Percentiles rank a stretch among this genome's conserved stretches.
Conservation (phyloP, 1,140 invertebrate species). For the Drosophila arawakana region DNA sequence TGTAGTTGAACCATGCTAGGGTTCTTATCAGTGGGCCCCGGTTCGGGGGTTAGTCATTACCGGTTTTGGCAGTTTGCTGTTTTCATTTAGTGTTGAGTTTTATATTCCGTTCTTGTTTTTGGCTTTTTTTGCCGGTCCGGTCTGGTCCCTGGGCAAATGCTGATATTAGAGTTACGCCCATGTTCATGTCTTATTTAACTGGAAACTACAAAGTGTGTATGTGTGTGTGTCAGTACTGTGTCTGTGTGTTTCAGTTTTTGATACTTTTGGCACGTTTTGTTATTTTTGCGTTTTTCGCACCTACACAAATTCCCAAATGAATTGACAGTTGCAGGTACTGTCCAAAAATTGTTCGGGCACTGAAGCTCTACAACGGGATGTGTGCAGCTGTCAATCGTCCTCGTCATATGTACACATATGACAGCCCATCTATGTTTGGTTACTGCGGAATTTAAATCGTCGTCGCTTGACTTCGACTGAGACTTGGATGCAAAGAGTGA, state of each 20-base stretch:
- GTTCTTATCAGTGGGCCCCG: slow-evolving; percentile 54
- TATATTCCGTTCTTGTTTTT: too few species aligned
- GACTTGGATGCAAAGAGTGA: not conserved
- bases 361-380: slow-evolving; percentile 26
- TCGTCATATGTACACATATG: slow-evolving; percentile 69
- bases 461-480: slow-evolving; percentile 29
- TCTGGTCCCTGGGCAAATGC: slow-evolving; percentile 59
- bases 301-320: slow-evolving; percentile 70
- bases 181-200: slow-evolving; percentile 68
- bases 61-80: slow-evolving; percentile 65
- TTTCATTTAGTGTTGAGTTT: slow-evolving; percentile 29
- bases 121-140: slow-evolving; percentile 39
- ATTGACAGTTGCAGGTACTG: slow-evolving; percentile 64
- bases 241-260: slow-evolving; percentile 47
- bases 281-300: slow-evolving; percentile 73
- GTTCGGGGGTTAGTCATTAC: slow-evolving; percentile 74
- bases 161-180: slow-evolving; percentile 76
- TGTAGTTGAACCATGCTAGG: not conserved
- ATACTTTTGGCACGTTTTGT: slow-evolving; percentile 65
- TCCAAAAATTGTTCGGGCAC: slow-evolving; percentile 26
- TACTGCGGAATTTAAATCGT: slow-evolving; percentile 69
- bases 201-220: slow-evolving; percentile 23
- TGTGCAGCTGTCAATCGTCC: slow-evolving; percentile 81
- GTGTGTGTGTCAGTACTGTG: not conserved
- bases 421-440: slow-evolving; percentile 67